Conservation (phyloP, 2,888 invertebrate species). For the Rhopalosiphum nymphaeae region DNA sequence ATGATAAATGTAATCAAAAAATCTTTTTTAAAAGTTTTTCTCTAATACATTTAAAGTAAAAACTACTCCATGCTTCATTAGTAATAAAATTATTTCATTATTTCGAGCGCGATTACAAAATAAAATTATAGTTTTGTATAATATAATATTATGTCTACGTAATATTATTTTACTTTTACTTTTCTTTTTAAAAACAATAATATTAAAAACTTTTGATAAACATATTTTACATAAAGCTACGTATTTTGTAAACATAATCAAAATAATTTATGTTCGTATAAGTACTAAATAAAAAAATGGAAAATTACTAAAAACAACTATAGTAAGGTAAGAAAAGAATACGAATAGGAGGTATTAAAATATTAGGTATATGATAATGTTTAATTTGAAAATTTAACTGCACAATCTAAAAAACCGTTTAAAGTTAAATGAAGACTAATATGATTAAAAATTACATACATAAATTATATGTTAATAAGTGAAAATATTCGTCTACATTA, state of each 20-base stretch:
- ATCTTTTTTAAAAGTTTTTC: neutral
- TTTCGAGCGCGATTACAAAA: neutral
- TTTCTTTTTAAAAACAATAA: slow-evolving; percentile 1
- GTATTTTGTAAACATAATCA: neutral
- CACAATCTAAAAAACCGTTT: neutral
- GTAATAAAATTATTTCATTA: neutral
- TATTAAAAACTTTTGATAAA: neutral
- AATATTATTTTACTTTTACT: neutral
- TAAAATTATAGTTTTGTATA: neutral
- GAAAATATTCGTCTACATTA: neutral
- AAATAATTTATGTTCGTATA: neutral
- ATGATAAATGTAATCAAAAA: neutral
- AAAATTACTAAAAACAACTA: neutral
- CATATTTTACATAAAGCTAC: neutral
- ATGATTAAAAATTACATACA: no score
- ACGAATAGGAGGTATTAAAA: neutral
- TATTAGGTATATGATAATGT: neutral
- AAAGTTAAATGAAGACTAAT: neutral
- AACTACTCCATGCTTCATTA: neutral
- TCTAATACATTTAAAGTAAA: neutral
- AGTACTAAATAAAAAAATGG: neutral
- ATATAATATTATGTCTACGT: neutral
- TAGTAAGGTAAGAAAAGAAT: neutral
- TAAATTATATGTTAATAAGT: neutral
- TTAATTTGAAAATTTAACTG: neutral